Conservation (phyloP, 2,113 vertebrate genomes). For the Limnothrissa miodon region DNA sequence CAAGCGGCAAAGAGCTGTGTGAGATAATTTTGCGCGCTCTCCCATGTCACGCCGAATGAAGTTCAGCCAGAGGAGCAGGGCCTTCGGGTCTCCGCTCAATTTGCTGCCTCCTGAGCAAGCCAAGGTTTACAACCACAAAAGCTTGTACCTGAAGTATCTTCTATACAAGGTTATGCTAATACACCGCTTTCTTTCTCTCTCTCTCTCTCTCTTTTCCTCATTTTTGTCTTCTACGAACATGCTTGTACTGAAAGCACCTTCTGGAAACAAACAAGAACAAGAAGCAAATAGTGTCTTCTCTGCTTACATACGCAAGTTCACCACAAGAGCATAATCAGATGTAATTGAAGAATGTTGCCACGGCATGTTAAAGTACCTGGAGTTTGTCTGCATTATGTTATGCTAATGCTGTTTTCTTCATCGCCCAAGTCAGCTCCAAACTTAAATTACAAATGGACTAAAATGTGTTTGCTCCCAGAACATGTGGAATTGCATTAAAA, state of each 20-base stretch:
- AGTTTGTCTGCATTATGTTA: background rate
- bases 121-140: background rate
- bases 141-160: background rate
- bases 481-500: background rate
- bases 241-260: background rate
- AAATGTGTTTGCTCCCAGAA: background rate
- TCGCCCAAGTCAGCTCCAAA: background rate
- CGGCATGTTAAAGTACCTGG: background rate
- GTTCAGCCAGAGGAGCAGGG: conserved; percentile 22
- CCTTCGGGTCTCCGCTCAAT: conserved; percentile 25
- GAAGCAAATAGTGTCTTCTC: background rate
- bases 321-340: background rate
- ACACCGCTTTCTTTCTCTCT: background rate
- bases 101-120: conserved; percentile 25
- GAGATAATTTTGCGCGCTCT: conserved; percentile 21
- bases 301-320: background rate
- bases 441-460: background rate
- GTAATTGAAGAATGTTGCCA: background rate
- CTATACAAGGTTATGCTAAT: background rate
- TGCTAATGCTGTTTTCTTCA: background rate
- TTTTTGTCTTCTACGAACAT: background rate
- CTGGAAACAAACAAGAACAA: background rate
- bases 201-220: background rate
- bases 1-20: background rate
- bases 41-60: conserved; percentile 25